A percentile compares a stretch with the other conserved stretches of the same genome.
Evolutionary conservation across 2,113 vertebrate species (phyloP).

Genomic region (Xiphophorus maculatus): DNA sequence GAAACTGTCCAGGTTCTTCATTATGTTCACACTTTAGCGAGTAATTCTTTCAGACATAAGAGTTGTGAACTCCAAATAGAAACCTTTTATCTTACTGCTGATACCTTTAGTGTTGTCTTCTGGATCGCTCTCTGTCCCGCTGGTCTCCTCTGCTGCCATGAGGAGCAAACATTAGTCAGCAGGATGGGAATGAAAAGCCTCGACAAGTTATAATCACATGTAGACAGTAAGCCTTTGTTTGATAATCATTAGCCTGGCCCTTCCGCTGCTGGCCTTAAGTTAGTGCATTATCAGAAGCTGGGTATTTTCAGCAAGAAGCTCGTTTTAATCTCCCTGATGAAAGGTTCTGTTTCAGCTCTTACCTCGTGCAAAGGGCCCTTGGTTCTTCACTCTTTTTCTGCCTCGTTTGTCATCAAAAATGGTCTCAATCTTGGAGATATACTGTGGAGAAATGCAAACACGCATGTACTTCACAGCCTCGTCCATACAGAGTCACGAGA

Average conservation of each 20-base stretch:
- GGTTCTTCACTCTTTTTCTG: slow-evolving; percentile 88
- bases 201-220: slow-evolving; percentile 51
- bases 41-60: not conserved
- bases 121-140: slow-evolving; percentile 92
- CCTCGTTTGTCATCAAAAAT: slow-evolving; percentile 95
- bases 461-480: slow-evolving; percentile 16
- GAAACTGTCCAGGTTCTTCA: not conserved
- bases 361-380: slow-evolving; percentile 84
- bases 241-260: slow-evolving; percentile 42
- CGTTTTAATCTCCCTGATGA: slow-evolving; percentile 43
- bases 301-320: slow-evolving; percentile 58
- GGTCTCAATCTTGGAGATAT: slow-evolving; percentile 91
- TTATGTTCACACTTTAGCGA: not conserved
- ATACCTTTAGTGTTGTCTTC: slow-evolving; percentile 92
- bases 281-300: slow-evolving; percentile 46
- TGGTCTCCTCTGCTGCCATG: slow-evolving; percentile 89
- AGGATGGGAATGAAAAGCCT: slow-evolving; percentile 38
- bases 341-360: slow-evolving; percentile 44
- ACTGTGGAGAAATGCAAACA: slow-evolving; percentile 75
- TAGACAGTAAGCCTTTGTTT: slow-evolving; percentile 64
- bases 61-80: not conserved
- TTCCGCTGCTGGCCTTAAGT: slow-evolving; percentile 35
- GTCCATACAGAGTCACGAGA: slow-evolving; percentile 38
- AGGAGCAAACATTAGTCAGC: slow-evolving; percentile 30
- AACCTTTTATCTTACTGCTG: not conserved